Evolutionary conservation across 64 coral and sea anemone species (phyloP), one percentile per base, ranked within the genome.

Genomic region (Hydrozoanthus tunicans): DNA sequence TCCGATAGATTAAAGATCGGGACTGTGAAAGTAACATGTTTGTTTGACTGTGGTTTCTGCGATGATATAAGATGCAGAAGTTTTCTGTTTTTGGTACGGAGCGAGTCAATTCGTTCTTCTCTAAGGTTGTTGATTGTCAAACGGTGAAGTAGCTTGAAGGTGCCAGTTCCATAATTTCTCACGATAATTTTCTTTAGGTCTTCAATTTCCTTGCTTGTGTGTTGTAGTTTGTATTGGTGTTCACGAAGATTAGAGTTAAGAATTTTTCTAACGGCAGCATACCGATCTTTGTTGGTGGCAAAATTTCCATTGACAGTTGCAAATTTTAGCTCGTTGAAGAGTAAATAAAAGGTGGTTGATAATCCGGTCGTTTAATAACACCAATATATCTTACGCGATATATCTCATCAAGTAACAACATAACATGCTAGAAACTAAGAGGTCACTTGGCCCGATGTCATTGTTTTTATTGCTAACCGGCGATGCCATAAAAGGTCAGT

Each of bases 1-100:
- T 89, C 83, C 25, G 83, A 52, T 66, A 88, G 83, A 71, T 73
- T 88, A 13, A 88, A 43, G 9, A 86, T 86, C 3, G 63, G 82
- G 25, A 83, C 81, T 60, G 60, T 26, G 53, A 1, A 64, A 64
- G 57, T 63, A 32, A 63, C 2, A 3, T 58, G 8, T 5, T 86
- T 63, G 73, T 51, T 77, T 8, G 51, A 9, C 73, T 54, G 73
- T 76, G 51, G 25, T 9, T 76, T 76, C 43, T 5, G 6, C 25
- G 73, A 51, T 53, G 23, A 73, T 5, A 27, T n/a, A 20, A 73
- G 9, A 73, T 73, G 32, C 13, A 73, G 7, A 5, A 73, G 70
- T 27, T 32, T 77, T 53, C 43, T 72, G 20, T 72, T 72, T 26
- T 72, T 72, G 1, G 69, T 72, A 5, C 69, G 69, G 20, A 72